phyloP scores from a whole-genome alignment of 2,797 vertebrate genomes.

The Phoebastria nigripes region DNA sequence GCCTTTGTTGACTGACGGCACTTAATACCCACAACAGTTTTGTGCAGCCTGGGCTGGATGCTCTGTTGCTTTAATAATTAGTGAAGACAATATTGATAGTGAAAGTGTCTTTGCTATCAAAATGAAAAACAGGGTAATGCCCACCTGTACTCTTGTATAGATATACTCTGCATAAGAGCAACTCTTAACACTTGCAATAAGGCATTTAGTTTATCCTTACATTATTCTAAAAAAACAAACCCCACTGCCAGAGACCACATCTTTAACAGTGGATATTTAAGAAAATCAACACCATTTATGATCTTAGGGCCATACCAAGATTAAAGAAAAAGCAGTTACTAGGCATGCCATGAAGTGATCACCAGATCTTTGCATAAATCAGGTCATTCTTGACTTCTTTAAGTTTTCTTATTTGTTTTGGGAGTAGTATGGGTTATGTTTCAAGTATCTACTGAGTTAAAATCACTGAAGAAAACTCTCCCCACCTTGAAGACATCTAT shows the following conservation, averaged over 20 bases:
- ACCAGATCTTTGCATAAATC: neutral
- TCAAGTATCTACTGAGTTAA: neutral
- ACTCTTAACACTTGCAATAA: neutral
- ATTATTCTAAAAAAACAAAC: neutral
- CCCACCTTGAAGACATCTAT: neutral
- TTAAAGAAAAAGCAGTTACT: neutral
- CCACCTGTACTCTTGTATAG: neutral
- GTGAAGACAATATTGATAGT: neutral
- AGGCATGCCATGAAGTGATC: rapidly evolving
- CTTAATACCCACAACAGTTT: neutral
- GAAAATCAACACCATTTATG: neutral
- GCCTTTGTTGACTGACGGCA: neutral
- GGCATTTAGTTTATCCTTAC: neutral
- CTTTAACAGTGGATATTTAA: neutral
- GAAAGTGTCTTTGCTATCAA: neutral
- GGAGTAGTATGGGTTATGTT: neutral
- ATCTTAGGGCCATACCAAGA: neutral
- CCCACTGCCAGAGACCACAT: rapidly evolving
- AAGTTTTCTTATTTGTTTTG: neutral
- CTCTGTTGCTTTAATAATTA: neutral
- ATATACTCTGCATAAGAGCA: neutral
- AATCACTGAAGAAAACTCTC: neutral
- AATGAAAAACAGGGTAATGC: neutral
- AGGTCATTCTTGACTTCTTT: neutral
- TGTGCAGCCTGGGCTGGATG: neutral